Evolutionary conservation across 2,113 vertebrate species (phyloP), one percentile per base, ranked within the genome.

Genomic region (Pandion haliaetus): DNA sequence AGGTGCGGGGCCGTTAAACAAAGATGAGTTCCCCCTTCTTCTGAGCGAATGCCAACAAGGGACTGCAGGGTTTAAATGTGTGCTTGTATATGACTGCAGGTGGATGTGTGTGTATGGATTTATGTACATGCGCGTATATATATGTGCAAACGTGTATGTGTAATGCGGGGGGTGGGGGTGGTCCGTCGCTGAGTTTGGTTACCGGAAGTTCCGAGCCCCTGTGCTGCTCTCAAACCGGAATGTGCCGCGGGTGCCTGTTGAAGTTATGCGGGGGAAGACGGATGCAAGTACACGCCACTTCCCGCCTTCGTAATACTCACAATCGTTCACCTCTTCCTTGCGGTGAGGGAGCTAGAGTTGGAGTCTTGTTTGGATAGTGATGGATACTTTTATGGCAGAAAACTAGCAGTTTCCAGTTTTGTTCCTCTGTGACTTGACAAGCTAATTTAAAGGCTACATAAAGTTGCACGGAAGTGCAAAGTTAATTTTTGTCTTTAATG

Each of bases 201-300:
- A 8, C 21, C 3, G 8, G 44, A 16, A 25, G 17, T 55, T 55
- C 47, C 1, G 10, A 13, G 20, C 17, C 34, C 12, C 0, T 6
- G 4, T 38, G 25, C 58, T 1, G 1, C 19, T 45, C 12, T 36
- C 23, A 69, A 24, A 21, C 19, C 6, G 14, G 21, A 40, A 17
- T 10, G 12, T n/a, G 69, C 8, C 1, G 5, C 10, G 4, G 12
- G 8, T 72, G 38, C 8, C 40, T n/a, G n/a, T n/a, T n/a, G n/a
- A 13, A 54, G 17, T 50, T 61, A 3, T 0, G 0, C 9, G 2
- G 7, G 9, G 28, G 18, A 61, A 52, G 21, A 8, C 2, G 5
- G 10, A 13, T 40, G 14, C 24, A 47, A 73, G 32, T 57, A 10
- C 31, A 3, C 16, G 8, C 12, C 0, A 1, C 7, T 49, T 55